Percentiles rank a stretch among this genome's conserved stretches.
phyloP scores from a whole-genome alignment of 2,113 vertebrate species.

The Eublepharis macularius region DNA sequence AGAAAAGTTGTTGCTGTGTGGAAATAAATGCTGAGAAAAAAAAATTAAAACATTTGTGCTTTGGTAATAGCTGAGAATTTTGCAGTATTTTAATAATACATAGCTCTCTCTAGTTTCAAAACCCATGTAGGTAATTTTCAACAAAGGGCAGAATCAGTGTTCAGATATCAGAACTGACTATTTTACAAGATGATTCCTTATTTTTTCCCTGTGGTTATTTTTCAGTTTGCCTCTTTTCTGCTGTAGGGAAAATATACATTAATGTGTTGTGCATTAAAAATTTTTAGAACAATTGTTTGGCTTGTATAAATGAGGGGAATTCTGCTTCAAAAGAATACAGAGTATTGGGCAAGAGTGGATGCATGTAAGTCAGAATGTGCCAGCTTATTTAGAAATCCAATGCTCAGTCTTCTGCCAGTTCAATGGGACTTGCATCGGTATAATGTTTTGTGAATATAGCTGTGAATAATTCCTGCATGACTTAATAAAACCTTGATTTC shows the following conservation, averaged over 20 bases:
- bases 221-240: not conserved
- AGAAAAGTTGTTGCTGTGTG: slow-evolving; percentile 17
- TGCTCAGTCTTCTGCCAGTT: not conserved
- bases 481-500: not conserved
- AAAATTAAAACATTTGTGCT: slow-evolving; percentile 36
- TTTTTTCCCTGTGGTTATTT: not conserved
- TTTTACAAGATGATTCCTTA: not conserved
- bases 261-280: not conserved
- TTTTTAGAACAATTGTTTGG: not conserved
- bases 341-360: not conserved
- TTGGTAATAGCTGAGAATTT: slow-evolving; percentile 7
- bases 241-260: not conserved
- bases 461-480: not conserved
- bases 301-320: not conserved
- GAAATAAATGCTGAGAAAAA: slow-evolving; percentile 26
- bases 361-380: not conserved
- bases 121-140: not conserved
- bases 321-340: slow-evolving; percentile 4
- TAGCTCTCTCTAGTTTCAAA: not conserved
- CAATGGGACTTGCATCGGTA: not conserved
- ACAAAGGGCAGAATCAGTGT: not conserved
- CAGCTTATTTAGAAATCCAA: no score
- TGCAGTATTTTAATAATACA: slow-evolving; percentile 15
- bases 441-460: not conserved
- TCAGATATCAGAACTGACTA: not conserved